Conservation (phyloP, 2,797 vertebrate species). For the Neostethus bicornis region DNA sequence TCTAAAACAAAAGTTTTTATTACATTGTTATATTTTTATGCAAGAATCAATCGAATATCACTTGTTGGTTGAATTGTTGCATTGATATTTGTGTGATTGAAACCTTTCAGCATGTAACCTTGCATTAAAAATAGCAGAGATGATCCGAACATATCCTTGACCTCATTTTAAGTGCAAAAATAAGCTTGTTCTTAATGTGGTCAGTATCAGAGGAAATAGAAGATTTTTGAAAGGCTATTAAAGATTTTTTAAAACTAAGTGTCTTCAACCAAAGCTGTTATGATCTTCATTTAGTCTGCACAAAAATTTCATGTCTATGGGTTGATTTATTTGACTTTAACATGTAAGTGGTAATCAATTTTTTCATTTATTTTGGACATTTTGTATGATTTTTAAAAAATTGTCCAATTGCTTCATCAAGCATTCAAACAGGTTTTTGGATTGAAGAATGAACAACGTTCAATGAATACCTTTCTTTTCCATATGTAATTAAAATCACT, state of each 20-base stretch:
- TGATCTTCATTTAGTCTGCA: neutral
- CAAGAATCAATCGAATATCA: neutral
- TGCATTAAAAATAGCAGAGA: neutral
- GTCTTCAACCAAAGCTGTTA: neutral
- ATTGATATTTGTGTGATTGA: neutral
- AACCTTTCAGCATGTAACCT: slow-evolving; percentile 5
- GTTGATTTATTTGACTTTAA: neutral
- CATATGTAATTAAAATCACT: too few relatives aligned
- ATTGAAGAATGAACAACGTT: too few relatives aligned
- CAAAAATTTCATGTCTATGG: neutral
- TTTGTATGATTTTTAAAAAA: too few relatives aligned
- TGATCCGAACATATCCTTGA: neutral
- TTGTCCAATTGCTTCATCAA: too few relatives aligned
- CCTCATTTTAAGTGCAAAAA: neutral
- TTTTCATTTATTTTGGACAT: neutral
- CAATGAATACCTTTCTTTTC: too few relatives aligned
- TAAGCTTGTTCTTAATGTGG: neutral
- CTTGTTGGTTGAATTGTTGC: neutral
- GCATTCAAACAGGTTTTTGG: too few relatives aligned
- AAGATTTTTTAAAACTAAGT: neutral
- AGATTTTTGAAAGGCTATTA: neutral
- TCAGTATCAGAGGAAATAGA: neutral
- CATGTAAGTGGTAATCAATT: too few relatives aligned
- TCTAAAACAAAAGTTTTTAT: too few relatives aligned
- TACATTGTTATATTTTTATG: too few relatives aligned